Base-by-base conservation (phyloP, 1,140 invertebrate species). In the Zelostemma sp. region DNA sequence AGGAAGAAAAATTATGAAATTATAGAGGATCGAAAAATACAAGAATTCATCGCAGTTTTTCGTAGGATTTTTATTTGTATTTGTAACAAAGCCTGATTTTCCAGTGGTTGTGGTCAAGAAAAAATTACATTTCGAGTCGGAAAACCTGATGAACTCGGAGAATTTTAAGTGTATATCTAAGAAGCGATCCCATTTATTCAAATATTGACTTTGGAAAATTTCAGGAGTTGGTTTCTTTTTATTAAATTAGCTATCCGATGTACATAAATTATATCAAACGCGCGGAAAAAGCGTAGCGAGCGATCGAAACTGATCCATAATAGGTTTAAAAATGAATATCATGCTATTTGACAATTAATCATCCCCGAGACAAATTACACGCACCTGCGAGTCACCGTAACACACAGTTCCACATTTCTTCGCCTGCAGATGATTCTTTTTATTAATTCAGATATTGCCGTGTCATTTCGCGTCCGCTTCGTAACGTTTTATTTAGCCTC, bases 291-390 rank as follows among this genome's bases (percentile, higher is more conserved):
- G 17, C 16, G 17, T 17, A 4, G 1, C 35, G n/a, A 40, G 35
- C 35, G 17, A 43, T 18, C 40, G 17, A 15, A 43, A 43, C 40
- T 15, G 14, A 17, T 18, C 14, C n/a, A 43, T 43, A 43, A 17
- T 43, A 17, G 17, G 17, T 17, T 15, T 6, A 1, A 43, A 43
- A 43, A 43, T 43, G 14, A 18, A 6, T 11, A 43, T 43, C 14
- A 43, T 17, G 14, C 5, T 43, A 12, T 43, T 15, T 16, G 6
- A 43, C 40, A 15, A 43, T 43, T 43, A 43, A 43, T 43, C 40
- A 43, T 18, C 40, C 5, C 1, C 5, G 15, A 43, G 40, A 43
- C 40, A 43, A 43, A 43, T 43, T 43, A 17, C 17, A 43, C 40
- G 17, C 40, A 43, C 40, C 16, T 17, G 17, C 40, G 17, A 43